Conservation (phyloP, 1,140 invertebrate species). For the Sesamia nonagrioides region DNA sequence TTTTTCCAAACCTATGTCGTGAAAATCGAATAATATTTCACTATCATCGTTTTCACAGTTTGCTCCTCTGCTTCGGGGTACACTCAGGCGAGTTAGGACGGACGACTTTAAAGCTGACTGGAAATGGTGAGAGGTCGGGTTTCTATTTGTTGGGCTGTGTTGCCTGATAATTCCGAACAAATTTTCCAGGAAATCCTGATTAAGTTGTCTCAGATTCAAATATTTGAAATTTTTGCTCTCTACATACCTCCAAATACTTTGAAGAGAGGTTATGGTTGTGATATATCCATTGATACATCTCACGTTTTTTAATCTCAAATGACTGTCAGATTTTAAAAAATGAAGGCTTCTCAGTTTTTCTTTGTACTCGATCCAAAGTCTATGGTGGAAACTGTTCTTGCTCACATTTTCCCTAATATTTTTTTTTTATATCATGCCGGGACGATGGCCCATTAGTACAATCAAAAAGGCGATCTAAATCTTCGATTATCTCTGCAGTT, state of each 20-base stretch:
- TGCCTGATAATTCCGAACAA: background rate
- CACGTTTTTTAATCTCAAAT: constrained; percentile 44
- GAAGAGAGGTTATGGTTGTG: constrained; percentile 41
- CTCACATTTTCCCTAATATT: constrained; percentile 51
- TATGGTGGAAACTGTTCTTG: constrained; percentile 40
- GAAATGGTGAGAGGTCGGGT: background rate
- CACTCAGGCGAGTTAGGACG: background rate
- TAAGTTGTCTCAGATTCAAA: constrained; percentile 51
- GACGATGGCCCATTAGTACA: constrained; percentile 53
- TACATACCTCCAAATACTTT: constrained; percentile 50
- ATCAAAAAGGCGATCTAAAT: constrained; percentile 52
- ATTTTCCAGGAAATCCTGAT: background rate
- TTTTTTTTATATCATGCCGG: constrained; percentile 48
- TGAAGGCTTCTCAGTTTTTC: constrained; percentile 28
- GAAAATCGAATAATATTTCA: background rate
- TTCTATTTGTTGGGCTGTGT: background rate
- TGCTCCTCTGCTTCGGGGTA: background rate
- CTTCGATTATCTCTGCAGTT: constrained; percentile 52
- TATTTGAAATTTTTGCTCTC: constrained; percentile 48
- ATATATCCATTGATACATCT: constrained; percentile 52
- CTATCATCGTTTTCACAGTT: background rate
- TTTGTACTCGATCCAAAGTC: constrained; percentile 38
- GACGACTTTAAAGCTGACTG: background rate
- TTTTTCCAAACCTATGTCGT: background rate
- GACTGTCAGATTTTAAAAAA: constrained; percentile 44